Percentiles rank a stretch among this genome's conserved stretches.
Conservation (phyloP, 2,113 vertebrate genomes). For the Oceanodroma tethys region DNA sequence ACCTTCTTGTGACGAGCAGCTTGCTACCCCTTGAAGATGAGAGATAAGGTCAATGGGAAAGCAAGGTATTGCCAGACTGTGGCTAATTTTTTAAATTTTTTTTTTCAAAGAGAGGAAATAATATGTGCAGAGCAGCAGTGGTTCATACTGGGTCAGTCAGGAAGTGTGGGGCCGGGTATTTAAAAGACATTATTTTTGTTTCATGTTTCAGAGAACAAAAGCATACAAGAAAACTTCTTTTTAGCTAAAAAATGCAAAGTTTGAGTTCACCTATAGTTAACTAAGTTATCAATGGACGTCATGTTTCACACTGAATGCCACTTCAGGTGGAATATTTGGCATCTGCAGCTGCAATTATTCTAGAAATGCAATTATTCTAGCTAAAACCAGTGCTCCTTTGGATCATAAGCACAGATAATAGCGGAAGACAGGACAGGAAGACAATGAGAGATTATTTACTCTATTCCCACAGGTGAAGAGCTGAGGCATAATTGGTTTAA, state of each 20-base stretch:
- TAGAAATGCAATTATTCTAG: background rate
- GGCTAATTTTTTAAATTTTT: background rate
- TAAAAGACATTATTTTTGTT: background rate
- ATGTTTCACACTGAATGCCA: background rate
- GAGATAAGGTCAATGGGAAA: background rate
- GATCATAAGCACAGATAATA: background rate
- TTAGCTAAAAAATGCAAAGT: background rate
- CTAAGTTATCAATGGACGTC: background rate
- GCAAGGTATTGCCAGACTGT: background rate
- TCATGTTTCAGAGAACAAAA: background rate
- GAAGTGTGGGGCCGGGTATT: conserved; percentile 1
- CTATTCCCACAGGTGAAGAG: background rate
- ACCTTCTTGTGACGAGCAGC: background rate
- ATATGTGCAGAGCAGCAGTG: background rate
- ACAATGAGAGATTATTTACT: background rate
- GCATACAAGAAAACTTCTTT: background rate
- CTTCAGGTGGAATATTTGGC: background rate
- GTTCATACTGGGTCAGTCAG: conserved; percentile 26
- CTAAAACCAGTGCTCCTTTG: background rate
- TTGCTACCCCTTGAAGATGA: background rate
- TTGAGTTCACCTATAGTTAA: background rate
- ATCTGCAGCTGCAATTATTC: background rate
- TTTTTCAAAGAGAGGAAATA: conserved; percentile 8
- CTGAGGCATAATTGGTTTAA: background rate
- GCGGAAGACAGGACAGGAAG: background rate